These are phyloP conservation scores for Gallinago undulata DNA, from an alignment of 2,113 vertebrate species.

Conservation along the genomic window DNA sequence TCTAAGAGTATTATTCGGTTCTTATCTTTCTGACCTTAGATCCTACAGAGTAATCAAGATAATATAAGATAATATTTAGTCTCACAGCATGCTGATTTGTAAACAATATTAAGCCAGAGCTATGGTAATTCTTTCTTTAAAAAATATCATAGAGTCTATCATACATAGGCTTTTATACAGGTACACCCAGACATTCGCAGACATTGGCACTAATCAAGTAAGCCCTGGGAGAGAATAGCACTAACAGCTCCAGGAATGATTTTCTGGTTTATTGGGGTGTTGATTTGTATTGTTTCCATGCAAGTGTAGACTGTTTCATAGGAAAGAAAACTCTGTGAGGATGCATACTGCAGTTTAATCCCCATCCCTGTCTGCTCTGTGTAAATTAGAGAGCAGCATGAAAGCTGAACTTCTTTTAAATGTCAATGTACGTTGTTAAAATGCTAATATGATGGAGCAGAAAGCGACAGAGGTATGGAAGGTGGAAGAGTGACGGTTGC, in stretches of 20 bases:
- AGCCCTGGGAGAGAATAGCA: neutral
- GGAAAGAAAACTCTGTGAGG: neutral
- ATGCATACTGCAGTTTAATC: neutral
- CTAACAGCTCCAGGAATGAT: neutral
- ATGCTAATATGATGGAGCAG: neutral
- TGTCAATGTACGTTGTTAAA: slow-evolving; percentile 11
- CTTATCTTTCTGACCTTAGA: neutral
- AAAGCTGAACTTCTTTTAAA: neutral
- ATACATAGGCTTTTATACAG: neutral
- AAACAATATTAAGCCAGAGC: neutral
- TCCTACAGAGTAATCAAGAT: neutral
- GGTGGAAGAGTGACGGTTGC: neutral
- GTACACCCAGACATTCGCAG: neutral
- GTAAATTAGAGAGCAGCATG: neutral
- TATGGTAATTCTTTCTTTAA: neutral
- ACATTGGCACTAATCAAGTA: neutral
- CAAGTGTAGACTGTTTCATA: neutral
- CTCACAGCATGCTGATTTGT: neutral
- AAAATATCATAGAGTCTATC: neutral
- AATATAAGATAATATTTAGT: neutral
- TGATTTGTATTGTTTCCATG: neutral
- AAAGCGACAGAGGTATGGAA: neutral
- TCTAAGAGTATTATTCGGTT: neutral
- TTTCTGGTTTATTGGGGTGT: neutral
- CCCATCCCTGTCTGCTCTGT: neutral